Evolutionary conservation across 2,888 invertebrate species (phyloP), one percentile per base, ranked within the genome.

Genomic region (Bellardia pandia): DNA sequence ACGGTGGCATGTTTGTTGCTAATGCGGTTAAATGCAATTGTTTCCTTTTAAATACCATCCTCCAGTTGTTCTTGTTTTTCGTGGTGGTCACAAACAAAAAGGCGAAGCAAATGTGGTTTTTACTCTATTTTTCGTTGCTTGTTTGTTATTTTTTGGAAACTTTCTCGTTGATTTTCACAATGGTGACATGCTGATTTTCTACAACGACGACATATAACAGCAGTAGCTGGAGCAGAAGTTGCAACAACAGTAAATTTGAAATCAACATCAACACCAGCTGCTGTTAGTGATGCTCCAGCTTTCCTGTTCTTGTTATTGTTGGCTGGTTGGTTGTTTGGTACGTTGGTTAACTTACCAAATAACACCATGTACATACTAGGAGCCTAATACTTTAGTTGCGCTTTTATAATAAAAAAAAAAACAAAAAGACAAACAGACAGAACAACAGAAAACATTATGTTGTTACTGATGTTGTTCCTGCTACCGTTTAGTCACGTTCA

Each of bases 401-500:
- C 79, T 80, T 79, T 85, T 69, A 76, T 69, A 75, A 75, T 62
- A 7, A 5, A 37, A 64, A 77, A 69, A 53, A 8, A 40, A 66
- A 45, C n/a, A 45, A 51, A 16, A 56, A 30, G 40, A 2, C 8
- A 45, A 64, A 62, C 75, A 56, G 45, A 83, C 69, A 69, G 62
- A 40, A 64, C 40, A 84, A 62, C 66, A 64, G 53, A 68, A 75
- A 80, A 80, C 66, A 85, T 85, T 69, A 86, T 82, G 74, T 83
- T 83, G 86, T 75, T 74, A 56, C 68, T 77, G 68, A 83, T 86
- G 83, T 86, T 79, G 79, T 83, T 88, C 75, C 88, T 89, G 88
- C 88, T 89, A 89, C 89, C 88, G 88, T 89, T 89, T 86, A 86
- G 89, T 89, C 89, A 89, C 89, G 89, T 89, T 89, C 87, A 88